Base-by-base conservation (phyloP, 2,113 vertebrate species). In the Xerus inauris region DNA sequence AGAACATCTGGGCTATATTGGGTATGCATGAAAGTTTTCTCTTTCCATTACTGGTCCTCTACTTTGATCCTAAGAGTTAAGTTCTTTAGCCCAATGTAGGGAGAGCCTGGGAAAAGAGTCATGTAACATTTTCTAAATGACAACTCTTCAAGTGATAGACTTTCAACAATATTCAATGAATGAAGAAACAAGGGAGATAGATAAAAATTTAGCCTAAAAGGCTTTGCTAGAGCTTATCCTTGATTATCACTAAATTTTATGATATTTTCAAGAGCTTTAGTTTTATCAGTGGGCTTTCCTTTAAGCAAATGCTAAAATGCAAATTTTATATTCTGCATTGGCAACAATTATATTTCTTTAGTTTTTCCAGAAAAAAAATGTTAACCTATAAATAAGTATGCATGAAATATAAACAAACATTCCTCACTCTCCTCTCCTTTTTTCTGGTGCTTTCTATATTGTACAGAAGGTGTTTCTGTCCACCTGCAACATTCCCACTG, bases 291-390 rank as follows among this genome's bases (percentile, higher is more conserved):
- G 49, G 51, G 16, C 32, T 94, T 92, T 93, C 38, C 22, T 83
- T 91, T 62, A 54, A 80, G 79, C 49, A 80, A 42, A 84, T 17
- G n/a, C n/a, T 64, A 91, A 93, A 69, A 86, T 69, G 54, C 30
- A 97, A 81, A 79, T 24, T 91, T 85, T 65, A 86, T 17, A 73
- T 83, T 89, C 76, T 96, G 40, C 22, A 57, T 30, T 86, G 72
- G 91, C 89, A 94, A 45, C 62, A 73, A 8, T 19, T 42, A 14
- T 51, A 42, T 88, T 88, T 72, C n/a, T 76, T 89, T 59, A 87
- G 76, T 71, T 95, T 94, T 89, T 24, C 28, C 30, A 89, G 47
- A 2, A 17, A 12, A 86, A 42, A 71, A 59, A 32, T 73, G 28
- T 75, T 76, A 82, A 77, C 38, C 47, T 73, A 47, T 83, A 84